Conservation (phyloP, 1,140 invertebrate genomes). For the Caenorhabditis inopinata region DNA sequence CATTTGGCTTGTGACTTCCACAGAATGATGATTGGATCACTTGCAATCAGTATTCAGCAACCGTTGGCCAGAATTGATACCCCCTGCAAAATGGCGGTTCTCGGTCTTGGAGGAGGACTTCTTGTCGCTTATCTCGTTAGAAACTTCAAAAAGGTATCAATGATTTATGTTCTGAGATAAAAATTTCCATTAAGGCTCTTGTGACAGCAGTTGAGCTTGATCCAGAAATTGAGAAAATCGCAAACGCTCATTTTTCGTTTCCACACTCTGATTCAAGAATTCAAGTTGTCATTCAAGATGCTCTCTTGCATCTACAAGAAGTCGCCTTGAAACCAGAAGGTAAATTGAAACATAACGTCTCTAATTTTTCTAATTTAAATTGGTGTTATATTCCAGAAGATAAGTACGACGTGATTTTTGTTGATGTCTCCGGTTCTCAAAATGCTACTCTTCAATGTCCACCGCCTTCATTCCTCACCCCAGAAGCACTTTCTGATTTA, state of each 20-base stretch:
- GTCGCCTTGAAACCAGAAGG: background rate
- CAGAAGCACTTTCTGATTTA: constrained; percentile 43
- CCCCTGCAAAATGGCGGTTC: constrained; percentile 45
- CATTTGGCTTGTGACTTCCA: constrained; percentile 59
- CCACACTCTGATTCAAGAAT: constrained; percentile 45
- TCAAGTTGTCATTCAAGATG: constrained; percentile 51
- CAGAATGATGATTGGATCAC: constrained; percentile 15
- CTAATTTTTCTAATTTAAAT: background rate
- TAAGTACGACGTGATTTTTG: constrained; percentile 58
- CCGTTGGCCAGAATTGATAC: background rate
- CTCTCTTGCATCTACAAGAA: constrained; percentile 52
- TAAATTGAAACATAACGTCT: constrained; percentile 2
- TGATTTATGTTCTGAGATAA: too few relatives aligned
- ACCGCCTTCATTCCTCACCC: constrained; percentile 52
- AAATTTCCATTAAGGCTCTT: background rate
- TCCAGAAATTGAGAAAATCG: constrained; percentile 52
- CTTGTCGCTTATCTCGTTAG: constrained; percentile 49
- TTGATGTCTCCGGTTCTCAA: constrained; percentile 53
- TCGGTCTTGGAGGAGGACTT: constrained; percentile 59
- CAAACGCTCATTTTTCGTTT: constrained; percentile 54
- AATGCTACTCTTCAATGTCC: constrained; percentile 55
- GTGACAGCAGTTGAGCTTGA: constrained; percentile 54
- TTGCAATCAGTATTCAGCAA: background rate
- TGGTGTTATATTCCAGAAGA: constrained; percentile 17
- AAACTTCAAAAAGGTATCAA: constrained; percentile 45